These are phyloP conservation scores for Zaprionus ghesquierei DNA, from an alignment of 1,140 invertebrate species.

Conservation along the genomic window DNA sequence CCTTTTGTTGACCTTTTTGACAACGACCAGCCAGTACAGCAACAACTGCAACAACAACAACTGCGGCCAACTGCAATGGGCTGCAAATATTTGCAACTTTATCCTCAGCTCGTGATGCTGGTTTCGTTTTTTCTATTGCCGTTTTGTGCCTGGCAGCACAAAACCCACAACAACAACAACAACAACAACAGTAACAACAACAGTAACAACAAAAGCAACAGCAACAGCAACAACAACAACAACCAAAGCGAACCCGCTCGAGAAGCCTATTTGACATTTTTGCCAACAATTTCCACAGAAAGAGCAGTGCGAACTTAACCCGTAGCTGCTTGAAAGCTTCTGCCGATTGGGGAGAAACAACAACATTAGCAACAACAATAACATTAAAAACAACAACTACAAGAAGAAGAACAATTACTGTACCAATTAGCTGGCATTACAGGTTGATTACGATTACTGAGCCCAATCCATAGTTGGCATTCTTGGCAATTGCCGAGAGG, in stretches of 20 bases:
- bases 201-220: background rate
- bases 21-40: conserved; percentile 50
- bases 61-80: conserved; percentile 8
- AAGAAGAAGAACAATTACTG: conserved; percentile 58
- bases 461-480: conserved; percentile 53
- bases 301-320: conserved; percentile 59
- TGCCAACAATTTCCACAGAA: conserved; percentile 72
- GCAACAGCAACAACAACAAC: background rate
- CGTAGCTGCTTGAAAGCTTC: conserved; percentile 50
- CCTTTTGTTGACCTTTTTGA: conserved; percentile 72
- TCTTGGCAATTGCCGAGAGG: conserved; percentile 62
- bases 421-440: conserved; percentile 77
- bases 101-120: conserved; percentile 76
- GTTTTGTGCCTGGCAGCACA: conserved; percentile 35
- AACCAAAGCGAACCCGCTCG: conserved; percentile 19
- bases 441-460: conserved; percentile 64
- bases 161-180: background rate
- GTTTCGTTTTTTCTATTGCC: conserved; percentile 58
- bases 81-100: conserved; percentile 66
- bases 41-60: conserved; percentile 21
- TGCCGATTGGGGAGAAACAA: conserved; percentile 22
- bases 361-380: too few species aligned
- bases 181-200: background rate
- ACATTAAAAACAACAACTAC: conserved; percentile 6
- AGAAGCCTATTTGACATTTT: conserved; percentile 76